These are phyloP conservation scores for Hirundichthys speculiger DNA, from an alignment of 2,113 vertebrate genomes.

Conservation along the genomic window DNA sequence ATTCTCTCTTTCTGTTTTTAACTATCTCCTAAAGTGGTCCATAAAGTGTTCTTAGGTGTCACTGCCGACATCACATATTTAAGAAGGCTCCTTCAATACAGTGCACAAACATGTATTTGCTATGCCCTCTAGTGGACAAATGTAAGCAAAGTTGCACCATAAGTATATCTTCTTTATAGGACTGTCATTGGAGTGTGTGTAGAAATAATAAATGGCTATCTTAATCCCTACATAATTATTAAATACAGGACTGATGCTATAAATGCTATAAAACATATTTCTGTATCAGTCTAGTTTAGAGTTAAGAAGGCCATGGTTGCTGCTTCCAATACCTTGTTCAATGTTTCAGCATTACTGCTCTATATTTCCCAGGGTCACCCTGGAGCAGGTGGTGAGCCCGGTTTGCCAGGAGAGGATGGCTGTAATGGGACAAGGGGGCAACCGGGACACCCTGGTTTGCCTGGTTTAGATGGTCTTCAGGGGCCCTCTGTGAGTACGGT, in stretches of 20 bases:
- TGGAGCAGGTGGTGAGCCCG: conserved; percentile 82
- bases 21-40: too few relatives aligned
- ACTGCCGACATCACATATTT: too few relatives aligned
- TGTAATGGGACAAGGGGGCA: conserved; percentile 80
- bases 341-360: not conserved
- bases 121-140: conserved; percentile 46
- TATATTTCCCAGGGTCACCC: conserved; percentile 81
- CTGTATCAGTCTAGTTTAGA: not conserved
- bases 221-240: too few relatives aligned
- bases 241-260: not conserved
- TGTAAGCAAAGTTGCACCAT: not conserved
- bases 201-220: too few relatives aligned
- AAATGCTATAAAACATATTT: not conserved
- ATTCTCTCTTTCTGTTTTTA: too few relatives aligned
- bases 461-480: conserved; percentile 45
- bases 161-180: too few relatives aligned
- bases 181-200: too few relatives aligned
- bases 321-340: not conserved
- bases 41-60: too few relatives aligned
- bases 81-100: too few relatives aligned
- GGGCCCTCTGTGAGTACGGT: conserved; percentile 70
- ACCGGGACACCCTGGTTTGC: conserved; percentile 68
- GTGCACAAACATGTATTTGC: not conserved
- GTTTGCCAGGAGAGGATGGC: conserved; percentile 71
- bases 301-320: not conserved